Evolutionary conservation across 2,888 invertebrate species (phyloP).

Genomic region (Brachyptera putata): DNA sequence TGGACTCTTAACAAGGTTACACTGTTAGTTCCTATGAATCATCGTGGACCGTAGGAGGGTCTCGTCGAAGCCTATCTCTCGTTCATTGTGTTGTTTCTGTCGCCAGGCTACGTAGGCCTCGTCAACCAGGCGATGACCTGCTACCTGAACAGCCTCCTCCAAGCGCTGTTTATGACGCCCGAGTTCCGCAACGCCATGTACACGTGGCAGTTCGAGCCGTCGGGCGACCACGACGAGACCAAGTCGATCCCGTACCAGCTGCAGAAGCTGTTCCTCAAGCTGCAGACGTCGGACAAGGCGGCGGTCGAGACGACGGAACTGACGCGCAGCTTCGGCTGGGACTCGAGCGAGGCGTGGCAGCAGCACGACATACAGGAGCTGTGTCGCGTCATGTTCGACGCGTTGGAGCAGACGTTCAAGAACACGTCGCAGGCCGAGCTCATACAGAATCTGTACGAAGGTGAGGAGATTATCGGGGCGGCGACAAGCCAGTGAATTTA

Average conservation of each 20-base stretch:
- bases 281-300: constrained; percentile 74
- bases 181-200: constrained; percentile 87
- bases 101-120: constrained; percentile 70
- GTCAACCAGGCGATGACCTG: constrained; percentile 92
- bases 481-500: no score
- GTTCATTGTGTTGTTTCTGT: no score
- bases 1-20: no score
- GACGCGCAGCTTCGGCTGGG: constrained; percentile 88
- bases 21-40: no score
- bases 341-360: constrained; percentile 83
- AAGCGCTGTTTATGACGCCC: constrained; percentile 87
- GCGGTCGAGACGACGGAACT: constrained; percentile 84
- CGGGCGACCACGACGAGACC: constrained; percentile 56
- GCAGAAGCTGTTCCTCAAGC: constrained; percentile 76
- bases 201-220: constrained; percentile 75
- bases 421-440: constrained; percentile 76
- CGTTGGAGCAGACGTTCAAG: constrained; percentile 77
- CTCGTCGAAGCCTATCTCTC: no score
- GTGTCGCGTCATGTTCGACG: constrained; percentile 87
- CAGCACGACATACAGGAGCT: constrained; percentile 91
- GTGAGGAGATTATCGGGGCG: no score
- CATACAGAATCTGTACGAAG: constrained; percentile 74
- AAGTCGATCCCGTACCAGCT: constrained; percentile 82
- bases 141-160: constrained; percentile 82
- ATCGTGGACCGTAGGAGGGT: no score